phyloP scores from a whole-genome alignment of 2,113 vertebrate species.

The Capricornis sumatraensis region DNA sequence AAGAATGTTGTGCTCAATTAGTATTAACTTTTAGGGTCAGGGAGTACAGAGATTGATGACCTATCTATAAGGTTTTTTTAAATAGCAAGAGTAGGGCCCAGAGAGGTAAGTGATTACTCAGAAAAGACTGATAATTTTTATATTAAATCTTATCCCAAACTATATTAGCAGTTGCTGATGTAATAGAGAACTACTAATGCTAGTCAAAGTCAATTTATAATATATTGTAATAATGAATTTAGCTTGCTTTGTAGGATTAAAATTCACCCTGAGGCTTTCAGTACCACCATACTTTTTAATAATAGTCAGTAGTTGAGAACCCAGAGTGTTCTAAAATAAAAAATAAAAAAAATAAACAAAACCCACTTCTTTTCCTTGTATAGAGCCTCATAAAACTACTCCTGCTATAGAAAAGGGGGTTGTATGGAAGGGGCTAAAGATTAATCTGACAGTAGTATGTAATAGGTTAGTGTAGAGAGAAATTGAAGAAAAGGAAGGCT shows the following conservation, averaged over 20 bases:
- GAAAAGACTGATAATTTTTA: conserved; percentile 33
- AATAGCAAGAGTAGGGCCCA: not conserved
- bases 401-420: not conserved
- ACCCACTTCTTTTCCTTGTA: not conserved
- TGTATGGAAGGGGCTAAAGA: conserved; percentile 1
- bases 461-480: not conserved
- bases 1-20: conserved; percentile 21
- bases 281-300: not conserved
- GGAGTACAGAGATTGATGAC: not conserved
- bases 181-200: not conserved
- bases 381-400: not conserved
- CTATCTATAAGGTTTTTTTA: conserved; percentile 11
- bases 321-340: not conserved
- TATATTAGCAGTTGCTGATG: not conserved
- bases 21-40: not conserved
- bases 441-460: not conserved
- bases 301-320: conserved; percentile 13
- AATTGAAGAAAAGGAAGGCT: not conserved
- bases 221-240: conserved; percentile 25
- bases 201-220: not conserved
- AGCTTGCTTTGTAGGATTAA: conserved; percentile 38
- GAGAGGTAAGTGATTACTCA: conserved; percentile 44
- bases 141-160: conserved; percentile 25
- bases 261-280: conserved; percentile 34
- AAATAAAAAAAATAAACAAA: not conserved